A percentile compares a stretch with the other conserved stretches of the same genome.
Conservation (phyloP, 2,113 vertebrate genomes). For the Butastur rufipennis region DNA sequence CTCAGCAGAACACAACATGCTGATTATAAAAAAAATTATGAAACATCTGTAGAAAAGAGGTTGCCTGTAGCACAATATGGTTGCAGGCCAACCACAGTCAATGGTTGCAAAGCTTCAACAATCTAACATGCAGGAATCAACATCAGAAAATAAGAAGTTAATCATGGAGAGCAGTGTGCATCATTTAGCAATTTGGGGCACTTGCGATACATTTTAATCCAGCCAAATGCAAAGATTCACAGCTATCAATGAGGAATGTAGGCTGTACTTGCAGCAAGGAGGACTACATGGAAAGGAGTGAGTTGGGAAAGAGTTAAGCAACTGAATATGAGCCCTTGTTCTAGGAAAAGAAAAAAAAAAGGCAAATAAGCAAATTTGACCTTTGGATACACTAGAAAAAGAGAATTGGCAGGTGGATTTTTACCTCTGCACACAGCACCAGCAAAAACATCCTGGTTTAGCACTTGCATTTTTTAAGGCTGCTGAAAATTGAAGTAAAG, state of each 20-base stretch:
- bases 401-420: not conserved
- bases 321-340: not conserved
- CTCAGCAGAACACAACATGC: not conserved
- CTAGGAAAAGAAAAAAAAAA: not conserved
- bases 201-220: not conserved
- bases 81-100: not conserved
- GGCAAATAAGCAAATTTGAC: not conserved
- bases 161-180: accelerated
- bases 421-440: not conserved
- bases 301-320: not conserved
- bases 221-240: not conserved
- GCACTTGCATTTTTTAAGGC: not conserved
- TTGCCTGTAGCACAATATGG: accelerated
- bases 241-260: accelerated
- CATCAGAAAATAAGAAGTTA: not conserved
- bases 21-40: not conserved
- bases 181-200: not conserved
- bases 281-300: not conserved
- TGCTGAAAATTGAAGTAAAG: not conserved
- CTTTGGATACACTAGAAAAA: not conserved
- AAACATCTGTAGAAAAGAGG: not conserved
- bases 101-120: not conserved
- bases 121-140: not conserved
- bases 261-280: not conserved
- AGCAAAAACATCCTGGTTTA: not conserved